Evolutionary conservation across 2,797 vertebrate species (phyloP).

Genomic region (Eleutherodactylus coqui): DNA sequence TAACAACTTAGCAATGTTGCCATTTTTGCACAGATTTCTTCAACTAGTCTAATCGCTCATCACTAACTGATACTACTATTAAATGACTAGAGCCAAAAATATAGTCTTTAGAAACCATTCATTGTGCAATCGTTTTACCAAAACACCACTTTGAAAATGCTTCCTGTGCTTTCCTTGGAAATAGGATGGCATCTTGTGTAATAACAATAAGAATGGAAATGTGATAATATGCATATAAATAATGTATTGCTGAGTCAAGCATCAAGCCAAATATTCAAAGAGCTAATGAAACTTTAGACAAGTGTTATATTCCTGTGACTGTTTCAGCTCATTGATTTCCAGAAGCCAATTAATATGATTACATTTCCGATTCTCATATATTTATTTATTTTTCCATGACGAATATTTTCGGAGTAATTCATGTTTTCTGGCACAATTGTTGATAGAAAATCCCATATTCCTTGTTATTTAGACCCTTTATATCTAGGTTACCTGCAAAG

Average conservation of each 20-base stretch:
- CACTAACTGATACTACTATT: neutral
- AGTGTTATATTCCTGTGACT: neutral
- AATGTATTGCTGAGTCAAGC: constrained; percentile 55
- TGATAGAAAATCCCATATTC: neutral
- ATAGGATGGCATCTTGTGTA: constrained; percentile 15
- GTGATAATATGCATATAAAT: constrained; percentile 54
- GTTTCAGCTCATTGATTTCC: constrained; percentile 21
- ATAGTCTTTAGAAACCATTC: neutral
- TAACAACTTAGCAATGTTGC: neutral
- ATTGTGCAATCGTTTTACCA: constrained; percentile 18
- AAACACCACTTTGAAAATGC: constrained; percentile 15
- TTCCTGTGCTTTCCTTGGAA: constrained; percentile 49
- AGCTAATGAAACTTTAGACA: constrained; percentile 43
- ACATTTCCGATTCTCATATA: constrained; percentile 45
- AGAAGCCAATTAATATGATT: neutral
- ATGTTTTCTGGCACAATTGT: neutral
- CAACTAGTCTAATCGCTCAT: neutral
- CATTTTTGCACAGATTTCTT: neutral
- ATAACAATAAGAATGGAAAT: constrained; percentile 45
- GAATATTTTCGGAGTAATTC: constrained; percentile 30
- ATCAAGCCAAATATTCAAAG: constrained; percentile 18
- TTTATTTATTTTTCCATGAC: constrained; percentile 39
- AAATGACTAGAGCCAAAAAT: neutral
- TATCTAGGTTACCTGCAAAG: no score
- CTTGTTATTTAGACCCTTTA: neutral